Conservation (phyloP, 2,797 vertebrate genomes). For the Bradypodion pumilum region DNA sequence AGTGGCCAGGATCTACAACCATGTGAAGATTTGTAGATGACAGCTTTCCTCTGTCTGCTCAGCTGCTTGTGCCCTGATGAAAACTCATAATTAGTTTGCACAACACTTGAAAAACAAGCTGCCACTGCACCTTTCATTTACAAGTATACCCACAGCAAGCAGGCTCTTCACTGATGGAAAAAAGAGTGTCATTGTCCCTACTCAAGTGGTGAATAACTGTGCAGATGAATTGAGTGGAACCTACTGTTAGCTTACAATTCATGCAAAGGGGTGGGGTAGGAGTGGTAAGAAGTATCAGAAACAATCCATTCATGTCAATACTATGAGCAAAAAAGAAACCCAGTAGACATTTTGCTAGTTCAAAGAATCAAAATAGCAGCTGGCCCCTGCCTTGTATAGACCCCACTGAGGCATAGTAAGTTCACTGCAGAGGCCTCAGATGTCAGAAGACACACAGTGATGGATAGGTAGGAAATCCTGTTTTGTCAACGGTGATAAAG, state of each 20-base stretch:
- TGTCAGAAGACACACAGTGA: slow-evolving; percentile 17
- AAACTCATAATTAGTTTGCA: slow-evolving; percentile 19
- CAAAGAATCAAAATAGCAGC: slow-evolving; percentile 23
- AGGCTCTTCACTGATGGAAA: neutral
- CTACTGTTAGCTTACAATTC: neutral
- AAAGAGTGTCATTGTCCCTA: neutral
- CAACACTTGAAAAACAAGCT: slow-evolving; percentile 4
- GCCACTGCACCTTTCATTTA: neutral
- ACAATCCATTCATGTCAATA: slow-evolving; percentile 6
- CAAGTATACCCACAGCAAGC: neutral
- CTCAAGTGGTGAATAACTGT: neutral
- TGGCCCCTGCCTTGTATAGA: slow-evolving; percentile 30
- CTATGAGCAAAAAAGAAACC: neutral
- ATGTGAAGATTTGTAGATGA: neutral
- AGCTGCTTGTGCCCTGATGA: neutral
- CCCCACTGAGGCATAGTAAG: slow-evolving; percentile 14
- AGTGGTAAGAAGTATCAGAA: neutral
- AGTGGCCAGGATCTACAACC: neutral
- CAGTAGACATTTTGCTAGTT: slow-evolving; percentile 20
- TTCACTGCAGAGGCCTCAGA: slow-evolving; percentile 36
- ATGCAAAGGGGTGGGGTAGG: neutral
- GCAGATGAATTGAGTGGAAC: neutral
- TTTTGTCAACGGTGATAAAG: slow-evolving; percentile 44
- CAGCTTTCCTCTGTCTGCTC: neutral
- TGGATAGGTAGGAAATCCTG: slow-evolving; percentile 35